Evolutionary conservation across 1,140 invertebrate genomes (phyloP).

Genomic region (Leptopilina boulardi): DNA sequence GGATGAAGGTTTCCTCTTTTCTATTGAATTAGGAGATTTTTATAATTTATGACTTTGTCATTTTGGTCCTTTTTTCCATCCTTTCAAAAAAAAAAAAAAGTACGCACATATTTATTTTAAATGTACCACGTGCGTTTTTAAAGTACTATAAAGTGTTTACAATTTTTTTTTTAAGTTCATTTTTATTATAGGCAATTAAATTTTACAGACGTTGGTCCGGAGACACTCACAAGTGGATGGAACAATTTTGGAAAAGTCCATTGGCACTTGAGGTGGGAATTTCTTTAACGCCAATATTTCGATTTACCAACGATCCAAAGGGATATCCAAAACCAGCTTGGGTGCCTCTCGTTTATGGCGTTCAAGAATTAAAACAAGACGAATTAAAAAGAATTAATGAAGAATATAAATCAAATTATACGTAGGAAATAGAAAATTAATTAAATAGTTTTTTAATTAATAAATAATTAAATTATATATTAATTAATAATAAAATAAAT

Average conservation of each 20-base stretch:
- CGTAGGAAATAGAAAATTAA: conserved; percentile 1
- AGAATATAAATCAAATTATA: conserved; percentile 59
- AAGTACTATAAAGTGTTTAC: neutral
- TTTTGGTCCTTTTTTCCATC: too few species aligned
- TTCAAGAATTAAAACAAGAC: conserved; percentile 69
- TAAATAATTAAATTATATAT: too few species aligned
- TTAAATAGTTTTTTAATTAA: conserved; percentile 17
- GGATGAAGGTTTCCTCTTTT: too few species aligned
- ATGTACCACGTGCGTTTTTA: too few species aligned
- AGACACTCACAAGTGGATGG: conserved; percentile 79
- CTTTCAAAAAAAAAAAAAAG: too few species aligned
- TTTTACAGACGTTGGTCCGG: conserved; percentile 78
- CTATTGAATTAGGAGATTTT: too few species aligned
- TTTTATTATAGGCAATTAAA: neutral
- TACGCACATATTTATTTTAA: too few species aligned
- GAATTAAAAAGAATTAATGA: conserved; percentile 76
- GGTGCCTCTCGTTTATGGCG: conserved; percentile 79
- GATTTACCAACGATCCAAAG: conserved; percentile 68
- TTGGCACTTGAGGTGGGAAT: conserved; percentile 78
- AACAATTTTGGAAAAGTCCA: conserved; percentile 79
- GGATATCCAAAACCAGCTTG: conserved; percentile 69
- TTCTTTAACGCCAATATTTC: conserved; percentile 78
- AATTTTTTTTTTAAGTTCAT: conserved; percentile 7
- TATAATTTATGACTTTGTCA: too few species aligned
- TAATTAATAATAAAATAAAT: too few species aligned